These are phyloP conservation scores for Procambarus clarkii DNA, from an alignment of 1,140 invertebrate genomes.

Conservation along the genomic window DNA sequence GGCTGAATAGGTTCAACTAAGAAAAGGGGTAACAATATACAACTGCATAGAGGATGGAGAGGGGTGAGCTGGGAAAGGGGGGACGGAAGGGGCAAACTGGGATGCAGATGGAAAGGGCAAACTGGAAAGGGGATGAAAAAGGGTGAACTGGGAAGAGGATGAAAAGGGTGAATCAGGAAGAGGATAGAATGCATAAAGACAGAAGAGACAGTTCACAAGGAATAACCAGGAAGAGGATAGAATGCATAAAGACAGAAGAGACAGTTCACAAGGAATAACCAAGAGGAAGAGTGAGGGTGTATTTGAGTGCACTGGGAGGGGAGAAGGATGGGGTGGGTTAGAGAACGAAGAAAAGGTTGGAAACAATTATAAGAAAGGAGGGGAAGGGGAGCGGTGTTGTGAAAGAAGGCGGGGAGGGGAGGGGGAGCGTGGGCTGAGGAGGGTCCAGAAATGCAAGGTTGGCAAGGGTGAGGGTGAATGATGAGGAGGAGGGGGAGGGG, in stretches of 20 bases:
- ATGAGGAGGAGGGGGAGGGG: slow-evolving; percentile 29
- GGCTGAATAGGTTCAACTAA: too few relatives aligned
- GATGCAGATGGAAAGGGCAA: neutral
- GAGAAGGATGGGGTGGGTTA: slow-evolving; percentile 7
- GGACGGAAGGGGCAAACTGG: neutral
- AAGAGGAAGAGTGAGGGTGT: neutral
- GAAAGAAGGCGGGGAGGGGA: slow-evolving; percentile 13
- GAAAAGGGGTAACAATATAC: too few relatives aligned
- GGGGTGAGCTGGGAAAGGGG: neutral
- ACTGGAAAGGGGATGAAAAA: too few relatives aligned
- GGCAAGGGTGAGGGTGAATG: slow-evolving; percentile 36
- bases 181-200: neutral
- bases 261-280: neutral
- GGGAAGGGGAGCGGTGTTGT: slow-evolving; percentile 17
- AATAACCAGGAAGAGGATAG: neutral
- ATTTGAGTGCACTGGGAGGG: neutral
- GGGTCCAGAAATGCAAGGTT: slow-evolving; percentile 46
- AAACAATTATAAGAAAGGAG: slow-evolving; percentile 34
- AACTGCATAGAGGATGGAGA: too few relatives aligned
- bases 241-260: neutral
- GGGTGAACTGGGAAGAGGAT: neutral
- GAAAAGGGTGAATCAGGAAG: neutral
- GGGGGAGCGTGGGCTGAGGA: slow-evolving; percentile 4
- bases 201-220: neutral
- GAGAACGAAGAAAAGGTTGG: slow-evolving; percentile 12